Evolutionary conservation across 2,113 vertebrate genomes (phyloP).

Genomic region (Chionodraco myersi): DNA sequence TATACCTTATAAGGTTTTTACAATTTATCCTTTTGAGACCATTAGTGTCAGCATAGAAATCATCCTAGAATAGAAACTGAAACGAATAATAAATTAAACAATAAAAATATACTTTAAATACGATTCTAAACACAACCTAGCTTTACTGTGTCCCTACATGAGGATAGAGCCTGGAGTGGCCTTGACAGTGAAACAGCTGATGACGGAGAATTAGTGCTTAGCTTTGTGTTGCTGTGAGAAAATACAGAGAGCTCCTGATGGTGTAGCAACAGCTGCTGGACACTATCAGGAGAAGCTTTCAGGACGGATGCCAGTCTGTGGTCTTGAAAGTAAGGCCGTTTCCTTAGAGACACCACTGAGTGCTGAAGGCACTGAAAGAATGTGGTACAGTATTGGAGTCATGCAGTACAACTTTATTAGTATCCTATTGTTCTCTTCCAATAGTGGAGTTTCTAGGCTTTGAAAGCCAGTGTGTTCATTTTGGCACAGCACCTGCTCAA

Average conservation of each 20-base stretch:
- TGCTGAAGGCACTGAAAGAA: not conserved
- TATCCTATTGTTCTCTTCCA: not conserved
- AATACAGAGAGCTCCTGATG: slow-evolving; percentile 30
- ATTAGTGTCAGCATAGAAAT: too few relatives aligned
- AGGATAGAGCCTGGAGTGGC: not conserved
- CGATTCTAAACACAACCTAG: not conserved
- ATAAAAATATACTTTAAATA: too few relatives aligned
- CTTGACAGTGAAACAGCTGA: slow-evolving; percentile 29
- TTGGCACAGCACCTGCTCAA: not conserved
- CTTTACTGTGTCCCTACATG: not conserved
- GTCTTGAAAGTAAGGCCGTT: slow-evolving; percentile 18
- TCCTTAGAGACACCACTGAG: slow-evolving; percentile 28
- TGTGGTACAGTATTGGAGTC: not conserved
- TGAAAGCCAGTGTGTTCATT: not conserved
- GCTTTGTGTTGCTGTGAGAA: slow-evolving; percentile 14
- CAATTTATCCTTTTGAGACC: too few relatives aligned
- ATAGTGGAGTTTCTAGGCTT: not conserved
- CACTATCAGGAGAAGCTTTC: slow-evolving; percentile 27
- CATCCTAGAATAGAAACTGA: not conserved
- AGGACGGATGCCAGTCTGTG: slow-evolving; percentile 25
- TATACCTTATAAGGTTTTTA: too few relatives aligned
- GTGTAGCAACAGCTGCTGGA: slow-evolving; percentile 37
- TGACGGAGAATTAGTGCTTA: slow-evolving; percentile 7
- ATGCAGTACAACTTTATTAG: not conserved
- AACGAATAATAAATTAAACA: too few relatives aligned